Evolutionary conservation across 2,888 invertebrate genomes (phyloP).

Genomic region (Selenia dentaria): DNA sequence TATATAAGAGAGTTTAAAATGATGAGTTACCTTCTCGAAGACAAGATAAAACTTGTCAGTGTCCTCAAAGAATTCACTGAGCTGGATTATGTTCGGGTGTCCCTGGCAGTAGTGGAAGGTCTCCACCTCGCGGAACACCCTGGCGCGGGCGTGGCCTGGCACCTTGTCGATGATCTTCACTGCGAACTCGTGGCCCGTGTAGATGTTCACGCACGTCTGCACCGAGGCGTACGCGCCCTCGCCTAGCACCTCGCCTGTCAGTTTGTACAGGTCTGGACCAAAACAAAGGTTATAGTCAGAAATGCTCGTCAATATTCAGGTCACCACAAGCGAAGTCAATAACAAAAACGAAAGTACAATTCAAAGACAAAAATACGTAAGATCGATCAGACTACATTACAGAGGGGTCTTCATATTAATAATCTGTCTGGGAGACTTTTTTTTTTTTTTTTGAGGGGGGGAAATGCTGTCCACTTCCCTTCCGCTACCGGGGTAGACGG

Average conservation of each 20-base stretch:
- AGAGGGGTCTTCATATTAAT: too few species aligned
- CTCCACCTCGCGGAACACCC: constrained; percentile 99
- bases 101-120: constrained; percentile 99
- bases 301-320: too few species aligned
- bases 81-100: constrained; percentile 98
- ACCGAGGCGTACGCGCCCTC: constrained; percentile 99
- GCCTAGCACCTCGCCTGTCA: constrained; percentile 97
- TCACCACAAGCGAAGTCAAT: too few species aligned
- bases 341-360: too few species aligned
- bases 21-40: constrained; percentile 97
- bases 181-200: constrained; percentile 97
- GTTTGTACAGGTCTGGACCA: constrained; percentile 93
- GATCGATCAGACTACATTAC: too few species aligned
- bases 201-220: constrained; percentile 95
- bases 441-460: too few species aligned
- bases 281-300: too few species aligned
- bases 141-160: constrained; percentile 96
- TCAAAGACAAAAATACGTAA: too few species aligned
- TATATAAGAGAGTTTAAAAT: too few species aligned
- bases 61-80: constrained; percentile 98
- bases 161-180: constrained; percentile 99
- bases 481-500: too few species aligned
- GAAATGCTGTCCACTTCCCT: too few species aligned
- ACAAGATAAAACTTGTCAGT: constrained; percentile 98
- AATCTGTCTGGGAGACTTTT: too few species aligned